phyloP scores from a whole-genome alignment of 1,140 invertebrate genomes.

The Bicyclus anynana region DNA sequence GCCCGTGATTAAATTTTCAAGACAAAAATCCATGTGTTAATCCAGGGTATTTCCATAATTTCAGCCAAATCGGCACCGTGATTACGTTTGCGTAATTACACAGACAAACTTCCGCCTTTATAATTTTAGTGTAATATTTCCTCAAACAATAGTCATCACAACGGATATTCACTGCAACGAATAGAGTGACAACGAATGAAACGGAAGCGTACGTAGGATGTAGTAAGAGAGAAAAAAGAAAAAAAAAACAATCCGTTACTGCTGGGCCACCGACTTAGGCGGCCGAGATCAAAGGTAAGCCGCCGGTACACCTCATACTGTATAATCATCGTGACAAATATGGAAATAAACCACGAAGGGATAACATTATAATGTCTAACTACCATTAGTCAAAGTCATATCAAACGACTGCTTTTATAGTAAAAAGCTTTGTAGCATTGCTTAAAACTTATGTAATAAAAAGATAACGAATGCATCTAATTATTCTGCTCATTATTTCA shows the following conservation, averaged over 20 bases:
- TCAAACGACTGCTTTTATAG: constrained; percentile 18
- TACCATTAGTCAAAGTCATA: constrained; percentile 47
- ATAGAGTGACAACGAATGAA: constrained; percentile 6
- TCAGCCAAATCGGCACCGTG: too few species aligned
- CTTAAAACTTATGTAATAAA: background rate
- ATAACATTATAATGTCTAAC: constrained; percentile 30
- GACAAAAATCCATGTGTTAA: too few species aligned
- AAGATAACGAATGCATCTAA: background rate
- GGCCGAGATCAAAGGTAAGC: constrained; percentile 59
- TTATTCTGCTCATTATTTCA: background rate
- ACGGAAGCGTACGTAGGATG: constrained; percentile 52
- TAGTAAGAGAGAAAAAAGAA: constrained; percentile 45
- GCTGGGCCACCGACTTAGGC: constrained; percentile 60
- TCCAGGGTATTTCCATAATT: too few species aligned
- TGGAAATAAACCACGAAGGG: constrained; percentile 40
- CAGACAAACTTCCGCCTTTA: too few species aligned
- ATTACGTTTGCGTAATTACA: too few species aligned
- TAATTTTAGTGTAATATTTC: too few species aligned
- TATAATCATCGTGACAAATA: constrained; percentile 62
- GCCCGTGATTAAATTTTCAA: too few species aligned
- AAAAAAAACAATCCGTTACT: constrained; percentile 38
- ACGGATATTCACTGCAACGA: background rate
- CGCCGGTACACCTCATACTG: constrained; percentile 29
- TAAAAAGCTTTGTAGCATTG: constrained; percentile 13
- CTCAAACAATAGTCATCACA: background rate